Conservation (phyloP, 2,797 vertebrate genomes). For the Coccyzus lansbergi region DNA sequence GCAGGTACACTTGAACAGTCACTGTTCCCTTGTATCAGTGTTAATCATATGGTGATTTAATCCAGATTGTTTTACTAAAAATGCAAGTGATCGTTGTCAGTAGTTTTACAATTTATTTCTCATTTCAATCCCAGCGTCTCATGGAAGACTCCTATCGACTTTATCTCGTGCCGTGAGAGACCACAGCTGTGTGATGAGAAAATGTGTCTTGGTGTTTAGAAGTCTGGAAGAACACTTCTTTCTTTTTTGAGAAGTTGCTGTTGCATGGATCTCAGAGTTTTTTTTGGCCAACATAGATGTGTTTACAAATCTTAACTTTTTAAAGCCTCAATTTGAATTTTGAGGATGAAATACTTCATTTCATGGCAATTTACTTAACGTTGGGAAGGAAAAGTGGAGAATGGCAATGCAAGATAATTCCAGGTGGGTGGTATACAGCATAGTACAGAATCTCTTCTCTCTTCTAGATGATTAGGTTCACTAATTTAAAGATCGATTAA, state of each 20-base stretch:
- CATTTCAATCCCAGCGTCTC: background rate
- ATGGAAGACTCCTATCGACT: background rate
- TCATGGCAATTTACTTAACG: slow-evolving; percentile 3
- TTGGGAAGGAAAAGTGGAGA: background rate
- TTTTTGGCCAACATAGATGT: background rate
- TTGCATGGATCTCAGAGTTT: background rate
- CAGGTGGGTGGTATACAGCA: background rate
- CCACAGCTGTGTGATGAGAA: background rate
- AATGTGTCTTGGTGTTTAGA: background rate
- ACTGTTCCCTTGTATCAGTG: background rate
- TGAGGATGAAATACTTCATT: background rate
- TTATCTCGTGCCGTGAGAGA: background rate
- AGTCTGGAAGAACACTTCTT: background rate
- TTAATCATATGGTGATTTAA: background rate
- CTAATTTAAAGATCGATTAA: background rate
- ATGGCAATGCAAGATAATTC: background rate
- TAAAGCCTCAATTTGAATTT: background rate
- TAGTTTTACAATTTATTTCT: background rate
- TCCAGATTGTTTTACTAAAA: background rate
- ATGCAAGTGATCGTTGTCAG: background rate
- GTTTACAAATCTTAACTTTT: background rate
- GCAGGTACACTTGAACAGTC: background rate
- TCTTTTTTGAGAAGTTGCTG: background rate
- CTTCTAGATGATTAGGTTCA: background rate
- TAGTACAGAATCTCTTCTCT: background rate